Percentiles rank a stretch among this genome's conserved stretches.
Conservation (phyloP, 1,140 invertebrate genomes). For the Drosophila equinoxialis region DNA sequence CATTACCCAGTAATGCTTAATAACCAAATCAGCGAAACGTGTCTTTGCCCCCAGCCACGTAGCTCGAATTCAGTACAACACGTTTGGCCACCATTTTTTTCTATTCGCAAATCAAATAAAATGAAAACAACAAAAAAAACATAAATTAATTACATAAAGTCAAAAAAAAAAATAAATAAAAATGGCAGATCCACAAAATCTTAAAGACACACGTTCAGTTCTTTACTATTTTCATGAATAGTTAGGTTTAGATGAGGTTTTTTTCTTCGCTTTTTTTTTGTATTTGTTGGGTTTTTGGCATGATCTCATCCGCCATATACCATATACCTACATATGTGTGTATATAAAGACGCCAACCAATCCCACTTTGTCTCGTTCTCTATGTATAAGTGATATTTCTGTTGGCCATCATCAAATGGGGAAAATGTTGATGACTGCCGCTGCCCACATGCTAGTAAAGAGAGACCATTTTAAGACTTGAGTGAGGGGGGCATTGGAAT, state of each 20-base stretch:
- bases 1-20: slow-evolving; percentile 17
- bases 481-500: background rate
- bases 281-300: slow-evolving; percentile 36
- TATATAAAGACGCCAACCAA: slow-evolving; percentile 41
- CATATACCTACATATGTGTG: slow-evolving; percentile 15
- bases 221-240: slow-evolving; percentile 33
- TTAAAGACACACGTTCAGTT: slow-evolving; percentile 60
- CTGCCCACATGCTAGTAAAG: slow-evolving; percentile 34
- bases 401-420: slow-evolving; percentile 25
- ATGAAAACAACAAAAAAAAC: slow-evolving; percentile 23
- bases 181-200: slow-evolving; percentile 18
- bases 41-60: slow-evolving; percentile 59
- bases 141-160: slow-evolving; percentile 26
- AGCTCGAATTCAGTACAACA: slow-evolving; percentile 43
- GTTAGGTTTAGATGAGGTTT: background rate
- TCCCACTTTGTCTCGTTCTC: slow-evolving; percentile 46
- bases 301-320: slow-evolving; percentile 41
- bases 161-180: background rate
- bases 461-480: slow-evolving; percentile 15
- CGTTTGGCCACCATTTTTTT: slow-evolving; percentile 73
- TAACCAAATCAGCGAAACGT: slow-evolving; percentile 44
- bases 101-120: slow-evolving; percentile 31
- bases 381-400: slow-evolving; percentile 48
- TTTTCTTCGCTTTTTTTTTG: background rate
- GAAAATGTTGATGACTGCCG: slow-evolving; percentile 36